These are phyloP conservation scores for Zosterops pallidus DNA, from an alignment of 2,113 vertebrate species.

Conservation along the genomic window DNA sequence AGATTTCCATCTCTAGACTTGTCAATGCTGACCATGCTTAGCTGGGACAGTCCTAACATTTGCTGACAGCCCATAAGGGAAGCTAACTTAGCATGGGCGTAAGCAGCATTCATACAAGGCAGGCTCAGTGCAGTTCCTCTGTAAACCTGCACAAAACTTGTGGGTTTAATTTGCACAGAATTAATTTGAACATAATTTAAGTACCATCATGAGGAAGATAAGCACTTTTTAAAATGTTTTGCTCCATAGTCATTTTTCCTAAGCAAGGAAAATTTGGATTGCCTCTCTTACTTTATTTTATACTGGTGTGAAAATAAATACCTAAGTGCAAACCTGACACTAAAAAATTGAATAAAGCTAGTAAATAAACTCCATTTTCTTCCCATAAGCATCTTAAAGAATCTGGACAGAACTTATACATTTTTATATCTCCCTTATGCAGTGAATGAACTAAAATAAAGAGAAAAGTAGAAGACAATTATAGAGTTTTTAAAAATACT, in stretches of 20 bases:
- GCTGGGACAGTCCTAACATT: not conserved
- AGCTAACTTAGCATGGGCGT: not conserved
- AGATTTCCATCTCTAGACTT: not conserved
- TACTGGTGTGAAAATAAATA: not conserved
- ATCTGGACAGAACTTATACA: not conserved
- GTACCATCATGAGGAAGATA: not conserved
- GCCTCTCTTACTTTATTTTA: not conserved
- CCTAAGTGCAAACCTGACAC: not conserved
- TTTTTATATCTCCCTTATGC: not conserved
- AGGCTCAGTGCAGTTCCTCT: not conserved
- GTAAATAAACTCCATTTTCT: not conserved
- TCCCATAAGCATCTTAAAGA: not conserved
- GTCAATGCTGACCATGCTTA: not conserved
- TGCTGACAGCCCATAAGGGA: not conserved
- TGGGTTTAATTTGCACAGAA: not conserved
- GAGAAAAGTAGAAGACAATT: not conserved
- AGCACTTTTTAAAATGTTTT: not conserved
- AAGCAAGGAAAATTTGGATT: not conserved
- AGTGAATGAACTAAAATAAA: not conserved
- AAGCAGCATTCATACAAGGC: not conserved
- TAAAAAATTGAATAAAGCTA: not conserved
- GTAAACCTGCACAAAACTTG: not conserved
- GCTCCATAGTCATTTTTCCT: not conserved
- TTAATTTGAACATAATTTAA: not conserved
- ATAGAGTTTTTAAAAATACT: not conserved